phyloP scores from a whole-genome alignment of 2,888 invertebrate species.

The Sicus ferrugineus region DNA sequence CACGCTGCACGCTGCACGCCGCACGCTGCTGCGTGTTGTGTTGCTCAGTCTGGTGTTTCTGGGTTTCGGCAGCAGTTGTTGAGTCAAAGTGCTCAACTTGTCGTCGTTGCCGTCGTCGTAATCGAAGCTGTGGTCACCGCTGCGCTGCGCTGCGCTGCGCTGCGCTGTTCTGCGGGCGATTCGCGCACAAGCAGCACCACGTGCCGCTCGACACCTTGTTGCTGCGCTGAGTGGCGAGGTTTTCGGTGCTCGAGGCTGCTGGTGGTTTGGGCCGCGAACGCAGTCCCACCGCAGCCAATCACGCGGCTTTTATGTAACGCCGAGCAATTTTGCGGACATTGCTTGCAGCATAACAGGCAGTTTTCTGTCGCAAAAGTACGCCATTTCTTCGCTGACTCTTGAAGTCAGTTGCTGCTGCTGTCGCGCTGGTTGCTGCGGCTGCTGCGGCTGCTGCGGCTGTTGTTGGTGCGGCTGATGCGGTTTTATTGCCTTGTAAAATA shows the following conservation, averaged over 20 bases:
- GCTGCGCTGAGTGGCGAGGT: background rate
- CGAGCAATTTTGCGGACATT: background rate
- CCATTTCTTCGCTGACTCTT: too few species aligned
- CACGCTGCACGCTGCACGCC: constrained; percentile 33
- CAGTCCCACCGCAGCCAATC: background rate
- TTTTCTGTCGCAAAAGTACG: constrained; percentile 7
- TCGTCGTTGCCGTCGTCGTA: too few species aligned
- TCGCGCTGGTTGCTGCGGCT: too few species aligned
- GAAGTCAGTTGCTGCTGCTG: too few species aligned
- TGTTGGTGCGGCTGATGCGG: too few species aligned
- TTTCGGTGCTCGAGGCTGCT: background rate
- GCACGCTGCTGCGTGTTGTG: too few species aligned
- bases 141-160: background rate
- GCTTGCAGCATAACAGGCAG: background rate
- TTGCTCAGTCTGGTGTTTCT: too few species aligned
- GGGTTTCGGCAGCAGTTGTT: too few species aligned
- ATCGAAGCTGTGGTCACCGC: too few species aligned
- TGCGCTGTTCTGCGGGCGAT: constrained; percentile 22
- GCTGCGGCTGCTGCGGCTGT: too few species aligned
- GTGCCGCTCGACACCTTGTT: constrained; percentile 46
- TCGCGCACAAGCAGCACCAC: constrained; percentile 48
- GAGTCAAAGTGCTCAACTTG: constrained; percentile 41
- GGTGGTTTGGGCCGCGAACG: background rate
- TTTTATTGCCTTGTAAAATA: too few species aligned
- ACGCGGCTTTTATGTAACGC: constrained; percentile 4